These are phyloP conservation scores for Eueides isabella DNA, from an alignment of 1,140 invertebrate species.

Conservation along the genomic window DNA sequence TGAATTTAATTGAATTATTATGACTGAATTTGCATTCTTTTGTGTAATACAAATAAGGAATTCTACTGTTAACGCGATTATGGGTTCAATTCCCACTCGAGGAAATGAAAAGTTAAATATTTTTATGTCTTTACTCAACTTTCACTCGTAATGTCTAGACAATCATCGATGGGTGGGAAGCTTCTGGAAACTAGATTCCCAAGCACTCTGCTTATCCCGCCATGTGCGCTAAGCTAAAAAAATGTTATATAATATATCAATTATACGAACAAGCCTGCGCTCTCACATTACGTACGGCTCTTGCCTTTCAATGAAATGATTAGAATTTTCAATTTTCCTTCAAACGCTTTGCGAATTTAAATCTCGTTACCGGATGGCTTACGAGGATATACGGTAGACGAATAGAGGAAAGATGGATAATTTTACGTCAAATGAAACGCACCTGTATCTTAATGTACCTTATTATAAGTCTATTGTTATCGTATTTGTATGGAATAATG, in stretches of 20 bases:
- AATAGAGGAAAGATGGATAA: slow-evolving; percentile 1
- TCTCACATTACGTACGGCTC: background rate
- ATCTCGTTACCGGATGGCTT: slow-evolving; percentile 10
- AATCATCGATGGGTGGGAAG: too few relatives aligned
- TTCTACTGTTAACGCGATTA: too few relatives aligned
- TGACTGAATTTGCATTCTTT: too few relatives aligned
- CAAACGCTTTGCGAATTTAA: slow-evolving; percentile 7
- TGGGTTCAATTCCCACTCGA: too few relatives aligned
- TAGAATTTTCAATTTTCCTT: slow-evolving; percentile 12
- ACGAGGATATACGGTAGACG: background rate
- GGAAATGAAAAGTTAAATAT: too few relatives aligned
- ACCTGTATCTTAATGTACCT: background rate
- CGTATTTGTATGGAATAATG: background rate
- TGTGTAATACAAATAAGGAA: too few relatives aligned
- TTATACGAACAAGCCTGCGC: background rate
- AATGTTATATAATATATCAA: too few relatives aligned
- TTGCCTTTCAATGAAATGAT: slow-evolving; percentile 10
- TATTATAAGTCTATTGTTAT: background rate
- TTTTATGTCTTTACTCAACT: too few relatives aligned
- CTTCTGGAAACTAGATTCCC: too few relatives aligned
- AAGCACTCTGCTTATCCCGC: too few relatives aligned
- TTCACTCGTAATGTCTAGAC: background rate
- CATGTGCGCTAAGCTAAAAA: too few relatives aligned
- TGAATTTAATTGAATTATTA: too few relatives aligned
- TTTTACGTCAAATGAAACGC: background rate